Percentiles rank a stretch among this genome's conserved stretches.
Conservation (phyloP, 2,888 invertebrate genomes). For the Dendrolimus houi region DNA sequence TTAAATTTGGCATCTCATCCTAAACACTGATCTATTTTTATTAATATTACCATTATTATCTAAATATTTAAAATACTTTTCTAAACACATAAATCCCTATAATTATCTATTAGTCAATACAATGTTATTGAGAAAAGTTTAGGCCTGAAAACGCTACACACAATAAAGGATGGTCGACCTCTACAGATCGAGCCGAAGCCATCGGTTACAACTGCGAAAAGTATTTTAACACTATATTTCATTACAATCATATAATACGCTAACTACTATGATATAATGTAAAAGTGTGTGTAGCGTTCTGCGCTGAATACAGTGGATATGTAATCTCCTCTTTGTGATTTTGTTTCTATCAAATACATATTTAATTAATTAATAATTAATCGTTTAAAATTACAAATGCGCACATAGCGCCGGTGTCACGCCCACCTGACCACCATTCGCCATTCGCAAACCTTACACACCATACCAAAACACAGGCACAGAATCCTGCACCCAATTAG, state of each 20-base stretch:
- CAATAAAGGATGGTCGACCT: conserved; percentile 22
- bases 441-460: conserved; percentile 39
- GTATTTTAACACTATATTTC: background rate
- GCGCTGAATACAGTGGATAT: conserved; percentile 61
- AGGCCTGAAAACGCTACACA: conserved; percentile 71
- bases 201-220: conserved; percentile 12
- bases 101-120: conserved; percentile 73
- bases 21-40: conserved; percentile 72
- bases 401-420: conserved; percentile 45
- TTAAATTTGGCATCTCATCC: conserved; percentile 80
- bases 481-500: conserved; percentile 56
- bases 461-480: conserved; percentile 57
- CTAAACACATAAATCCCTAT: conserved; percentile 75
- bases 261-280: conserved; percentile 15
- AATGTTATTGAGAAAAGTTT: conserved; percentile 65
- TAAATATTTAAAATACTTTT: conserved; percentile 76
- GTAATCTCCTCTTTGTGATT: conserved; percentile 62
- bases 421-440: conserved; percentile 49
- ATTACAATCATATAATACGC: conserved; percentile 8
- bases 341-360: conserved; percentile 37
- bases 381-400: conserved; percentile 56
- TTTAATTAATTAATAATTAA: conserved; percentile 24
- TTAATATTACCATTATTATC: conserved; percentile 63
- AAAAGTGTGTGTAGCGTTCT: conserved; percentile 56
- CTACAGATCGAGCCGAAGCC: conserved; percentile 44